These are phyloP conservation scores for Actias luna DNA, from an alignment of 2,888 invertebrate species.

Conservation along the genomic window DNA sequence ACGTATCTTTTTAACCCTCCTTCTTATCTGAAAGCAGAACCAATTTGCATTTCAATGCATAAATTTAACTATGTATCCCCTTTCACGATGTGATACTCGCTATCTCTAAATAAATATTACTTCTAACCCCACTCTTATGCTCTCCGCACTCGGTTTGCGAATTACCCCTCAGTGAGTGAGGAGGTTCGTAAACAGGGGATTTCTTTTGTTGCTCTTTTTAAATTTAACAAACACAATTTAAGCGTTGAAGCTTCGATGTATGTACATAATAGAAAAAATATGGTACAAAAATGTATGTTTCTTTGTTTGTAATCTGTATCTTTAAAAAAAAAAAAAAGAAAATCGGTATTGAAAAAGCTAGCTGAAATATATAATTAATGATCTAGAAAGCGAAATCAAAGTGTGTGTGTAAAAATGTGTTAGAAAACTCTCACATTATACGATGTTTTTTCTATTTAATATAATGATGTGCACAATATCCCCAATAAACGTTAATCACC, in stretches of 20 bases:
- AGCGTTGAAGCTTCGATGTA: neutral
- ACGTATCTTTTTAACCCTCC: conserved; percentile 18
- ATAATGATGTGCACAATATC: no score
- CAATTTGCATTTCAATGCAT: conserved; percentile 79
- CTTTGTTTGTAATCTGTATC: neutral
- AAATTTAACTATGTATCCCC: conserved; percentile 64
- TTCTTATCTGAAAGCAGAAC: conserved; percentile 25
- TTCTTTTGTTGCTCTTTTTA: neutral
- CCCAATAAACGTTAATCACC: no score
- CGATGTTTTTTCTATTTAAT: no score
- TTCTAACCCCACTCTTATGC: conserved; percentile 70
- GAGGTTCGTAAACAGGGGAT: neutral
- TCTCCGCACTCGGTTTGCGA: conserved; percentile 67
- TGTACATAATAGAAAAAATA: neutral
- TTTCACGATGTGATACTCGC: conserved; percentile 18
- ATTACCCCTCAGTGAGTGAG: conserved; percentile 55
- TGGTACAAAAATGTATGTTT: neutral
- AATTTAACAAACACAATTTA: neutral
- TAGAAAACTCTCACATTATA: no score
- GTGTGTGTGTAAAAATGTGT: no score
- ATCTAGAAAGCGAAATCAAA: neutral
- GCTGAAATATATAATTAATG: neutral
- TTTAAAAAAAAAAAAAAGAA: neutral
- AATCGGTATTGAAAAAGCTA: neutral
- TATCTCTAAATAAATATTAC: conserved; percentile 60